A percentile compares a stretch with the other conserved stretches of the same genome.
Conservation (phyloP, 2,113 vertebrate genomes). For the Hemicordylus capensis region DNA sequence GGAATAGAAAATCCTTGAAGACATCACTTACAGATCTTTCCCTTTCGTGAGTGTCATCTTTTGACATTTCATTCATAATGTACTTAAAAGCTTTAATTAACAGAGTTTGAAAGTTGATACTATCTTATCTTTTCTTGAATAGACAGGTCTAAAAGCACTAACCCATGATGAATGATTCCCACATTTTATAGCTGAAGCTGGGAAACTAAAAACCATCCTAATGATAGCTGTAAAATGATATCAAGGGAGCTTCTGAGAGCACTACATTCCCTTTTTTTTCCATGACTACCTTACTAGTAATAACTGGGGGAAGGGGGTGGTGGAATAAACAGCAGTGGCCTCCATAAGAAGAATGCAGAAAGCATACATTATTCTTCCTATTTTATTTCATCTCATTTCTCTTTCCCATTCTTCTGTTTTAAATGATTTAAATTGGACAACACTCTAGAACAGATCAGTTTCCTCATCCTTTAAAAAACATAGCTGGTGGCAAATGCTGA, state of each 20-base stretch:
- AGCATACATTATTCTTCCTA: background rate
- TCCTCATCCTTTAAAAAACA: background rate
- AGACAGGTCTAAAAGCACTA: slow-evolving; percentile 52
- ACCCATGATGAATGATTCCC: slow-evolving; percentile 47
- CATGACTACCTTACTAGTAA: slow-evolving; percentile 1
- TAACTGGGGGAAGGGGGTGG: background rate
- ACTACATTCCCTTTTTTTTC: background rate
- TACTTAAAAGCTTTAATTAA: slow-evolving; percentile 61
- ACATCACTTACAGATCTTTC: slow-evolving; percentile 20
- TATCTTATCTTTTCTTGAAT: slow-evolving; percentile 56
- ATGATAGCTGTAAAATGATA: slow-evolving; percentile 42
- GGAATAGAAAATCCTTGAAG: slow-evolving; percentile 5
- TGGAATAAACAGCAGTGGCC: background rate
- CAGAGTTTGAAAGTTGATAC: slow-evolving; percentile 46
- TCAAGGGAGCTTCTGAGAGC: slow-evolving; percentile 33
- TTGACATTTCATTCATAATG: slow-evolving; percentile 45
- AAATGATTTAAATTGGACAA: background rate
- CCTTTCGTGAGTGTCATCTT: slow-evolving; percentile 27
- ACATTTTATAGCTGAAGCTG: slow-evolving; percentile 40
- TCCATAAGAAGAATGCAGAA: background rate
- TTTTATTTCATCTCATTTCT: background rate
- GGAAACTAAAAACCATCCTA: slow-evolving; percentile 49
- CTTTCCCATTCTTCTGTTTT: background rate
- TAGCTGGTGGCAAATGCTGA: background rate
- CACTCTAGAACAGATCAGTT: background rate